Conservation (phyloP, 2,888 invertebrate species). For the Latrodectus hesperus region DNA sequence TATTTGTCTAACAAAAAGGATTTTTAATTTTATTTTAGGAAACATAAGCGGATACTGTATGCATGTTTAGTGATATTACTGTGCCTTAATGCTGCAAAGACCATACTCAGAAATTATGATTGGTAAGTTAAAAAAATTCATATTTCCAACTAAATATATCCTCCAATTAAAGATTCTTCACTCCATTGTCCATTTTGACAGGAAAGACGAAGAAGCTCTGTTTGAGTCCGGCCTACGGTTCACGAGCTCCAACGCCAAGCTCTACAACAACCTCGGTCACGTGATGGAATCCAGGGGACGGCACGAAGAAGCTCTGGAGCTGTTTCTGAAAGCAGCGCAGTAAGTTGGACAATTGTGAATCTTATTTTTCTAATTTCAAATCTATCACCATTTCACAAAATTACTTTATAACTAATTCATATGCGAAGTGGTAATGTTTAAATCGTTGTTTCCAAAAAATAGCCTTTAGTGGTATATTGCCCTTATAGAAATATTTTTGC, state of each 20-base stretch:
- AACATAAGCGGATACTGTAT: neutral
- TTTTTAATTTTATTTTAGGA: too few relatives aligned
- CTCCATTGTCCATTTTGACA: neutral
- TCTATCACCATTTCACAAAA: too few relatives aligned
- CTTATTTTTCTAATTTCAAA: too few relatives aligned
- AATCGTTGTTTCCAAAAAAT: too few relatives aligned
- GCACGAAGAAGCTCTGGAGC: constrained; percentile 86
- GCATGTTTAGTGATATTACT: constrained; percentile 80
- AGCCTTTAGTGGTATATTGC: too few relatives aligned
- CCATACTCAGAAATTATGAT: constrained; percentile 90
- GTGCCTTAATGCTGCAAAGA: constrained; percentile 87
- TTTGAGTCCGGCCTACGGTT: constrained; percentile 92
- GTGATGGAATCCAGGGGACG: constrained; percentile 87
- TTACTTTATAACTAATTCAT: too few relatives aligned
- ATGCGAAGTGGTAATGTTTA: too few relatives aligned
- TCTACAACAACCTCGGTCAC: constrained; percentile 98
- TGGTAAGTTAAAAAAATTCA: constrained; percentile 79
- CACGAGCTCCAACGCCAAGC: constrained; percentile 91
- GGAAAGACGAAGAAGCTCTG: constrained; percentile 89
- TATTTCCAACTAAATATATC: too few relatives aligned
- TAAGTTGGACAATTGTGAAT: constrained; percentile 8
- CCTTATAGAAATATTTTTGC: too few relatives aligned
- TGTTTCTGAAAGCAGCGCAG: constrained; percentile 91
- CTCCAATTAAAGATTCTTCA: too few relatives aligned
- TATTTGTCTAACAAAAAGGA: too few relatives aligned